Evolutionary conservation across 2,797 vertebrate species (phyloP), one percentile per base, ranked within the genome.

Genomic region (Gymnopithys bicolor): DNA sequence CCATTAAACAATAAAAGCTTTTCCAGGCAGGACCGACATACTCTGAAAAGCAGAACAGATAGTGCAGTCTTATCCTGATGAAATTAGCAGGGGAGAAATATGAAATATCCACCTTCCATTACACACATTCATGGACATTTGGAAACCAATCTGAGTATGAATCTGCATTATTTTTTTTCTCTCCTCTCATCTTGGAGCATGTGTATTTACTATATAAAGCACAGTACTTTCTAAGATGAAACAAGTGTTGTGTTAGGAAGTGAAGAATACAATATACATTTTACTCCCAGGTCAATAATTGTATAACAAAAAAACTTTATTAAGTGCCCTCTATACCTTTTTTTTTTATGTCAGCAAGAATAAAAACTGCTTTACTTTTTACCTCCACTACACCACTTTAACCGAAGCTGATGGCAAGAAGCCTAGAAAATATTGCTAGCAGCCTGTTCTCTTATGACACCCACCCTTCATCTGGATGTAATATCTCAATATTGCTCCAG

Each of bases 381-480:
- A 82, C 64, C 71, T 95, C 73, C 8, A 52, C 94, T 95, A 92
- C 95, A 83, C 62, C 95, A 43, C 84, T 96, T 94, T 94, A 95
- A 95, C 93, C 82, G 89, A 96, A 87, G 94, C 73, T 96, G 94
- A 96, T 97, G 97, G 96, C 97, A 97, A 95, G 79, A 95, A 97
- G 95, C 97, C 97, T 95, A 97, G 90, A 97, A 88, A 97, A 97
- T 97, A 97, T 97, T 97, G 77, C 96, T 96, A 96, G 87, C 97
- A 97, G 96, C 93, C 94, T 71, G 87, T 90, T 96, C 92, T 95
- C 94, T 95, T 93, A 73, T 93, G 96, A 96, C 94, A 97, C 86
- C 91, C 96, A 96, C 96, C 94, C 96, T 96, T 97, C 97, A 97
- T 97, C 96, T 97, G 97, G 97, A 94, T 97, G 92, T 97, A 97